A percentile compares a stretch with the other conserved stretches of the same genome.
Conservation (phyloP, 2,888 invertebrate species). For the Deilephila porcellus region DNA sequence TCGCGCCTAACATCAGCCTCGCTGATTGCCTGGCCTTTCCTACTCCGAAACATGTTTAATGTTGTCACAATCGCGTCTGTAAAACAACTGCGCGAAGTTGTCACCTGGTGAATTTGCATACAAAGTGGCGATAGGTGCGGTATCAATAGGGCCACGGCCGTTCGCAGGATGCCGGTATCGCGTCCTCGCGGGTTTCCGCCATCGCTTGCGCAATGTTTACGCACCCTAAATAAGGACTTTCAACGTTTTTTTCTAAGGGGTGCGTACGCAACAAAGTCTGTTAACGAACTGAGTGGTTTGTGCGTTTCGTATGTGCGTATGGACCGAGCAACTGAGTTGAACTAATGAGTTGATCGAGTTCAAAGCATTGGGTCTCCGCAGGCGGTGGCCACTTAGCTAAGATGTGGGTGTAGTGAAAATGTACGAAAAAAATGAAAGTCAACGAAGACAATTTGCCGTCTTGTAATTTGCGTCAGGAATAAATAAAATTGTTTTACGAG, state of each 20-base stretch:
- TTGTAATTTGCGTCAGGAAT: conserved; percentile 15
- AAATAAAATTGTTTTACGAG: conserved; percentile 17
- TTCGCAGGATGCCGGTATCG: conserved; percentile 80
- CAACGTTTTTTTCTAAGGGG: conserved; percentile 57
- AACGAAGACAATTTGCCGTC: background rate
- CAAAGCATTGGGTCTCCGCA: conserved; percentile 74
- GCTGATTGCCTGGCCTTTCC: conserved; percentile 76
- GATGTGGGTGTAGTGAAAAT: conserved; percentile 28
- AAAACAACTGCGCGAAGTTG: conserved; percentile 60
- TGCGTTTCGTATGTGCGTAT: conserved; percentile 67
- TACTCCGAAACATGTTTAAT: conserved; percentile 70
- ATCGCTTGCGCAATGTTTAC: conserved; percentile 69
- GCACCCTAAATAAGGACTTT: conserved; percentile 53
- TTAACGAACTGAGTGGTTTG: conserved; percentile 71
- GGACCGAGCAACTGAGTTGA: conserved; percentile 72
- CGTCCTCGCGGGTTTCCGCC: conserved; percentile 74
- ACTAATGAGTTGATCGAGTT: conserved; percentile 82
- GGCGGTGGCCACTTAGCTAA: conserved; percentile 68
- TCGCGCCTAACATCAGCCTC: conserved; percentile 82
- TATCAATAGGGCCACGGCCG: conserved; percentile 81
- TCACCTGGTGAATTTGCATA: conserved; percentile 78
- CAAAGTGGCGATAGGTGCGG: conserved; percentile 71
- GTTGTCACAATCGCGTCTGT: conserved; percentile 55
- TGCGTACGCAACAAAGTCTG: conserved; percentile 74
- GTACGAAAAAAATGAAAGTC: conserved; percentile 11